A percentile compares a stretch with the other conserved stretches of the same genome.
These are phyloP conservation scores for Xerus rutilus DNA, from an alignment of 2,797 vertebrate species.

Conservation along the genomic window DNA sequence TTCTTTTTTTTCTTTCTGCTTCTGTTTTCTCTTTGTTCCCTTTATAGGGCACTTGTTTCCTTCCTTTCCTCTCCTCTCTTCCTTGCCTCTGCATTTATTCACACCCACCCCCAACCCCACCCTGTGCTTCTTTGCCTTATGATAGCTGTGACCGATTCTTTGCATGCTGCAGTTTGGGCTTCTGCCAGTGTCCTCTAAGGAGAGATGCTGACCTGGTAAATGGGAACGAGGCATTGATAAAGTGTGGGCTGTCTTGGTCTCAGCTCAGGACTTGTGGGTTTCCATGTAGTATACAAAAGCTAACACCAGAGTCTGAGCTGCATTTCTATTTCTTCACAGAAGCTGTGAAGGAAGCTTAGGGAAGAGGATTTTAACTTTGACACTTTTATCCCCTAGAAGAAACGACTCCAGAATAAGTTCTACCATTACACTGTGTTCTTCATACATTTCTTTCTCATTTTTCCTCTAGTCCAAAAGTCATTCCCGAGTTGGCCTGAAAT, in stretches of 20 bases:
- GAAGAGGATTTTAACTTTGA: constrained; percentile 51
- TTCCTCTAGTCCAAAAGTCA: constrained; percentile 77
- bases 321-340: background rate
- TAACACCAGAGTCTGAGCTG: background rate
- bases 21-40: background rate
- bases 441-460: constrained; percentile 73
- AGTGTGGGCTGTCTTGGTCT: background rate
- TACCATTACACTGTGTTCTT: background rate
- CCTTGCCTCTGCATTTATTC: background rate
- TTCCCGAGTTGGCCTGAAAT: constrained; percentile 72
- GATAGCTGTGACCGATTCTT: background rate
- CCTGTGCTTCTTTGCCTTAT: background rate
- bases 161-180: background rate
- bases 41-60: background rate
- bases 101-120: too few species aligned
- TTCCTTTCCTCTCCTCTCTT: background rate
- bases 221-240: background rate
- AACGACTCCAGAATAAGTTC: background rate
- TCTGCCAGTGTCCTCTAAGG: background rate
- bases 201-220: constrained; percentile 54
- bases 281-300: background rate
- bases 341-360: background rate
- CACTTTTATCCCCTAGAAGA: background rate
- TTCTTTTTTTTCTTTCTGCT: background rate
- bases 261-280: background rate